Evolutionary conservation across 2,888 invertebrate species (phyloP).

Genomic region (Epiblema foenella): DNA sequence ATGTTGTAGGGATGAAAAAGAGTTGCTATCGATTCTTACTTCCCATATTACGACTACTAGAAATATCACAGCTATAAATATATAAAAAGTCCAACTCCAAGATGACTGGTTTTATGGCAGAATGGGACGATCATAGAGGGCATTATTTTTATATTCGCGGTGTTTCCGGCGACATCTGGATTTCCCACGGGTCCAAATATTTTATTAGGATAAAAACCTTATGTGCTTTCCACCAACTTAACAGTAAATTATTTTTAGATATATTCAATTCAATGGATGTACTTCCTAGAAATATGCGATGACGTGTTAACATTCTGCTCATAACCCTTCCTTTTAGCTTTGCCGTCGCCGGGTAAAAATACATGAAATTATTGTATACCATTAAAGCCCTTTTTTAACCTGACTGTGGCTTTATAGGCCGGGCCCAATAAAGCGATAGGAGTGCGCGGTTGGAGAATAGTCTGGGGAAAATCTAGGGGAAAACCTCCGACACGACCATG

Average conservation of each 20-base stretch:
- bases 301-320: too few species aligned
- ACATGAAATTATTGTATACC: too few species aligned
- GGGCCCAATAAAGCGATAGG: too few species aligned
- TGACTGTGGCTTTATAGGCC: too few species aligned
- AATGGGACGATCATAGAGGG: slow-evolving; percentile 9
- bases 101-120: not conserved
- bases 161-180: not conserved
- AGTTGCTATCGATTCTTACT: not conserved
- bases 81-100: not conserved
- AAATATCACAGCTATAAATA: not conserved
- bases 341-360: too few species aligned
- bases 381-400: too few species aligned
- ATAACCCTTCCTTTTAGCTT: too few species aligned
- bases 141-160: slow-evolving; percentile 11
- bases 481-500: too few species aligned
- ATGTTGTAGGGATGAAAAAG: not conserved
- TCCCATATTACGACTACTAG: not conserved
- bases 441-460: too few species aligned
- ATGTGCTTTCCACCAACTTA: not conserved
- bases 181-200: slow-evolving; percentile 24
- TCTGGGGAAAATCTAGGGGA: too few species aligned
- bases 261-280: too few species aligned
- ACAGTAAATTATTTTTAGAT: not conserved
- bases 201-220: slow-evolving; percentile 9
- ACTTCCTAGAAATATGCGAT: too few species aligned